A percentile compares a stretch with the other conserved stretches of the same genome.
Evolutionary conservation across 2,113 vertebrate genomes (phyloP).

Genomic region (Tonatia bakeri): DNA sequence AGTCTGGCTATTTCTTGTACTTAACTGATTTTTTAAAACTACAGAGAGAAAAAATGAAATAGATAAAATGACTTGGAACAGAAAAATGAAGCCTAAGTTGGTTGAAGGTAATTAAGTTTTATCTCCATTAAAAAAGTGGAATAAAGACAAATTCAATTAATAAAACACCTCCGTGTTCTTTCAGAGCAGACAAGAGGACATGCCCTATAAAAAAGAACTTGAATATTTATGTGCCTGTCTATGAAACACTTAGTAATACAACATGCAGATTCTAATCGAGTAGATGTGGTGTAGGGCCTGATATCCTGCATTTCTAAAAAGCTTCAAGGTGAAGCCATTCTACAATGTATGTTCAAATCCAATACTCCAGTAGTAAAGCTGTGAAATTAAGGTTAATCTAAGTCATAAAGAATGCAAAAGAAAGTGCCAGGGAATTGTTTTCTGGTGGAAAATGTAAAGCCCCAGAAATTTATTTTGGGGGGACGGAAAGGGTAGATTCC

Average conservation of each 20-base stretch:
- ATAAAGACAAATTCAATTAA: background rate
- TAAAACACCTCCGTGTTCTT: background rate
- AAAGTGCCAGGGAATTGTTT: background rate
- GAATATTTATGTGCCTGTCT: background rate
- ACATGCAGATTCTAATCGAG: background rate
- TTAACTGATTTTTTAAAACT: background rate
- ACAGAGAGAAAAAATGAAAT: background rate
- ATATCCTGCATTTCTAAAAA: background rate
- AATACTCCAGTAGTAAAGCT: background rate
- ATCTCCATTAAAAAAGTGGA: background rate
- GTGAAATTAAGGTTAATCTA: background rate
- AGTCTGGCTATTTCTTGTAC: background rate
- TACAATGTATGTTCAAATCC: background rate
- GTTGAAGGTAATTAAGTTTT: background rate
- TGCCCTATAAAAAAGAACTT: background rate
- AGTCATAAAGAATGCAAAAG: background rate
- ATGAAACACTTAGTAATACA: background rate
- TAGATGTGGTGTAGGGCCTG: background rate
- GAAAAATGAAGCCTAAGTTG: background rate
- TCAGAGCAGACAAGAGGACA: background rate
- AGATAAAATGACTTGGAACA: background rate
- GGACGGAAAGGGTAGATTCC: background rate
- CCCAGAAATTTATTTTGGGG: background rate
- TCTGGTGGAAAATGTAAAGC: background rate
- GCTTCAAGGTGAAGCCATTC: background rate